phyloP scores from a whole-genome alignment of 2,888 invertebrate genomes.

The Allophyes oxyacanthae region DNA sequence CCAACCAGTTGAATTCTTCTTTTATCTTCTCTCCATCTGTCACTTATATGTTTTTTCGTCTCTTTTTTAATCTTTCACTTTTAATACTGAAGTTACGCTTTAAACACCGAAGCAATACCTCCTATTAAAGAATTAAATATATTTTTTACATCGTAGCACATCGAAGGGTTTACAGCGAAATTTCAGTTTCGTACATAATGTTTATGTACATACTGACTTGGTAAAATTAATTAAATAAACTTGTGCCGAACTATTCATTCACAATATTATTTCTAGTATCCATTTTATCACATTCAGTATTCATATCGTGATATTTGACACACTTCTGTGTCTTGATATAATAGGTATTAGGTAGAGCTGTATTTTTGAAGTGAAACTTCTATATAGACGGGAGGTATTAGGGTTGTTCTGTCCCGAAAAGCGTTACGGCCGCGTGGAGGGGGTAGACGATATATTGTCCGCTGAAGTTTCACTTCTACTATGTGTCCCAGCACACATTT shows the following conservation, averaged over 20 bases:
- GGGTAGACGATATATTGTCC: too few relatives aligned
- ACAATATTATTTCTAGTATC: not conserved
- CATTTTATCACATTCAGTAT: not conserved
- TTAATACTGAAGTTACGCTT: conserved; percentile 15
- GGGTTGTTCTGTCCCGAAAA: too few relatives aligned
- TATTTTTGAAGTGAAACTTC: too few relatives aligned
- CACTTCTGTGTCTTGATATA: too few relatives aligned
- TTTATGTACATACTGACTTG: conserved; percentile 23
- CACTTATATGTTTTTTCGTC: conserved; percentile 23
- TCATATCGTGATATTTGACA: too few relatives aligned
- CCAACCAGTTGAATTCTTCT: conserved; percentile 15
- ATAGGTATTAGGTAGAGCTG: too few relatives aligned
- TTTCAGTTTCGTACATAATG: conserved; percentile 14
- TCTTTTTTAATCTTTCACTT: conserved; percentile 20
- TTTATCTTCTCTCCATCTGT: conserved; percentile 17
- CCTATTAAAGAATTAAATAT: not conserved
- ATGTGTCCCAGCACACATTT: too few relatives aligned
- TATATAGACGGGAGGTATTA: too few relatives aligned
- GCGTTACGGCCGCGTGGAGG: too few relatives aligned
- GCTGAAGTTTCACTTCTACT: too few relatives aligned
- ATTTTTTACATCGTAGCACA: not conserved
- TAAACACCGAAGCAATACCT: not conserved
- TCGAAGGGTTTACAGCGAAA: conserved; percentile 2
- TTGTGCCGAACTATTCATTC: conserved; percentile 11
- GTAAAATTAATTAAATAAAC: conserved; percentile 15